Evolutionary conservation across 2,113 vertebrate genomes (phyloP), one percentile per base, ranked within the genome.

Genomic region (Burhinus oedicnemus): DNA sequence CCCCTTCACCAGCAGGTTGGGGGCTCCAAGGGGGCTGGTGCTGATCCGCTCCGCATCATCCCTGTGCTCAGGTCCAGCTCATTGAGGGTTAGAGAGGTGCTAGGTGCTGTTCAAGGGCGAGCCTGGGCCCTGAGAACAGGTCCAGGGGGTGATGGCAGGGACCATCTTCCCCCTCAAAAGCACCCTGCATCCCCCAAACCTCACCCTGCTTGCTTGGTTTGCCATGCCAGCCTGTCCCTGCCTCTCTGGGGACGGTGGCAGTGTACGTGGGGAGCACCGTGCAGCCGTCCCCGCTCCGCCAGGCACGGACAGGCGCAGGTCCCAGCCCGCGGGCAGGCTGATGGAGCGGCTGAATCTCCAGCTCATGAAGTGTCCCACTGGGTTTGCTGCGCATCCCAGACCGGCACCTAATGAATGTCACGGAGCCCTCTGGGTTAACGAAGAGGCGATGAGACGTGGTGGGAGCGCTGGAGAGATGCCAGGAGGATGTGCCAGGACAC

Each of bases 191-290:
- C 58, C 55, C 38, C 17, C 20, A 72, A 8, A 11, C 51, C 55
- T 87, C 49, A 11, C 13, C 42, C 55, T 49, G 47, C 51, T 66
- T 4, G 0, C 51, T 29, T 16, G 25, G 6, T 91, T 58, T 55
- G 57, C 64, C 15, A 1, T 49, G 66, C 32, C 58, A 49, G 26
- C 18, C 51, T 8, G 23, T 32, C 66, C 32, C 75, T 57, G 58
- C 26, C 66, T 34, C n/a, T 14, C 29, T 12, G 54, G 55, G 64
- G 49, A n/a, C 1, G 3, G 45, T 17, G 60, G 34, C 75, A 22
- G 60, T 6, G 0, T 9, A 57, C 3, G 1, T 21, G 42, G 34
- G 72, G 30, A 12, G 32, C 42, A 10, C 47, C 1, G 2, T 27
- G 20, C 47, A 5, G 8, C 49, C 9, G 2, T 15, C 47, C 60